A percentile compares a stretch with the other conserved stretches of the same genome.
Evolutionary conservation across 2,888 invertebrate genomes (phyloP).

Genomic region (Drosophila recens): DNA sequence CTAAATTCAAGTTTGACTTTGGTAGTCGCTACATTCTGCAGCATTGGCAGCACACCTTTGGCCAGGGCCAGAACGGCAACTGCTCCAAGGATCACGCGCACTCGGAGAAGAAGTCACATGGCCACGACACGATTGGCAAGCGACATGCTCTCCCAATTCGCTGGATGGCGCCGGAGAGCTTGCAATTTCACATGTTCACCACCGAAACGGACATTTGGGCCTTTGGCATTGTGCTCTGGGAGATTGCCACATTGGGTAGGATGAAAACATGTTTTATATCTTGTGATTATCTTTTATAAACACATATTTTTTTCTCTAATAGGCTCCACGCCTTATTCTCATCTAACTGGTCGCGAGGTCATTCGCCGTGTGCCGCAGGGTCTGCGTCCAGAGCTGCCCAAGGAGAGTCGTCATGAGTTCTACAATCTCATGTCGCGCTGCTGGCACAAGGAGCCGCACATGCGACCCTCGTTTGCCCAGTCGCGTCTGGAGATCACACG

Average conservation of each 20-base stretch:
- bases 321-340: slow-evolving; percentile 95
- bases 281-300: neutral
- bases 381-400: slow-evolving; percentile 91
- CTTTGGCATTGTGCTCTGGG: slow-evolving; percentile 94
- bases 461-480: slow-evolving; percentile 90
- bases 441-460: slow-evolving; percentile 90
- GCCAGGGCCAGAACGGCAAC: slow-evolving; percentile 57
- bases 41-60: slow-evolving; percentile 82
- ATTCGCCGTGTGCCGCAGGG: slow-evolving; percentile 92
- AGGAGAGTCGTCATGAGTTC: slow-evolving; percentile 91
- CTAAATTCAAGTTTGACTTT: slow-evolving; percentile 83
- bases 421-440: slow-evolving; percentile 88
- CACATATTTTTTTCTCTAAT: fast-evolving
- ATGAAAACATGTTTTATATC: no score
- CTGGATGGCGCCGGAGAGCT: slow-evolving; percentile 95
- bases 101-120: slow-evolving; percentile 71
- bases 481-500: slow-evolving; percentile 85
- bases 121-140: slow-evolving; percentile 83
- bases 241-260: slow-evolving; percentile 93
- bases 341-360: slow-evolving; percentile 93
- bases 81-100: slow-evolving; percentile 63
- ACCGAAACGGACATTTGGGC: slow-evolving; percentile 95
- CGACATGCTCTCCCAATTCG: slow-evolving; percentile 85
- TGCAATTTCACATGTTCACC: slow-evolving; percentile 92
- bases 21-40: slow-evolving; percentile 83